Conservation (phyloP, 2,888 invertebrate genomes). For the Trichacis sp. region DNA sequence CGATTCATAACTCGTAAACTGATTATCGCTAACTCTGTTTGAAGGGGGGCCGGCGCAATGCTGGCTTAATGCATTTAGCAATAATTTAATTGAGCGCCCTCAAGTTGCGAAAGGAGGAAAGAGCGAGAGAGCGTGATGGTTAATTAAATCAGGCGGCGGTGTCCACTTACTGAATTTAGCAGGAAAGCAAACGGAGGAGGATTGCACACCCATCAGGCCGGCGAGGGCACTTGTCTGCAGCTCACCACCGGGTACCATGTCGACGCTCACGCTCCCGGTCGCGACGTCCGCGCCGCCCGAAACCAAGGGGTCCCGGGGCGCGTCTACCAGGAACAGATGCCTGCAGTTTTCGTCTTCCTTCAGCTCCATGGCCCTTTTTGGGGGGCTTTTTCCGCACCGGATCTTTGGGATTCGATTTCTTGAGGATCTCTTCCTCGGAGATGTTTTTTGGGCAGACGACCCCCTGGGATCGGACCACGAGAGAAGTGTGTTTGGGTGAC, state of each 20-base stretch:
- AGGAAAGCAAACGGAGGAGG: constrained; percentile 66
- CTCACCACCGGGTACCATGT: constrained; percentile 58
- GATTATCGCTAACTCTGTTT: constrained; percentile 65
- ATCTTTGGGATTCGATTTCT: no score
- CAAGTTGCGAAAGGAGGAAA: constrained; percentile 48
- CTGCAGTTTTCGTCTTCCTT: constrained; percentile 60
- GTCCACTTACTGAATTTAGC: constrained; percentile 67
- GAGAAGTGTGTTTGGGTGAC: constrained; percentile 48
- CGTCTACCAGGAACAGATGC: constrained; percentile 61
- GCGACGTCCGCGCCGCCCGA: constrained; percentile 62
- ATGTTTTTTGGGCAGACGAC: constrained; percentile 13
- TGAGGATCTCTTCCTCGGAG: not conserved
- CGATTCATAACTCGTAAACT: constrained; percentile 61
- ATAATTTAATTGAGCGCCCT: constrained; percentile 67
- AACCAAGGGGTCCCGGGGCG: constrained; percentile 64
- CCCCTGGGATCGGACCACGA: constrained; percentile 52
- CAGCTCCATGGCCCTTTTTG: no score
- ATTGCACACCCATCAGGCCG: constrained; percentile 64
- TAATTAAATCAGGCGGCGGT: constrained; percentile 59
- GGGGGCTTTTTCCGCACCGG: no score
- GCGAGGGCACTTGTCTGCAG: constrained; percentile 63
- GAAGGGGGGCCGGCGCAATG: constrained; percentile 55
- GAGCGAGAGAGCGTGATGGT: constrained; percentile 52
- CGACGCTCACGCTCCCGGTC: constrained; percentile 51
- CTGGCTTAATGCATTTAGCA: constrained; percentile 68